Percentiles rank a stretch among this genome's conserved stretches.
Evolutionary conservation across 2,113 vertebrate species (phyloP).

Genomic region (Oreochromis tanganicae): DNA sequence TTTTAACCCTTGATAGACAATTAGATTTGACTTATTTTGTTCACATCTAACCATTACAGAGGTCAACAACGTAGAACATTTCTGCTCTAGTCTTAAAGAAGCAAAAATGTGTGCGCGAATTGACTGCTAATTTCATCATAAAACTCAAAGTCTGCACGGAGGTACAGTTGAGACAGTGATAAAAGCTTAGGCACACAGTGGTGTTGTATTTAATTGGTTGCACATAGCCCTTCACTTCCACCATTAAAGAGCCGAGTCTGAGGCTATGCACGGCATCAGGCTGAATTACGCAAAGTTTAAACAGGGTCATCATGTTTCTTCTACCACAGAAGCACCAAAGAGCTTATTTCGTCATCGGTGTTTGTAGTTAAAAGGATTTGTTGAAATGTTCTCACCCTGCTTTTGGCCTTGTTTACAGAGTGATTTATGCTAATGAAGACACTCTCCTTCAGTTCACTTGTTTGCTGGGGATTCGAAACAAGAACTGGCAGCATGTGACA

Average conservation of each 20-base stretch:
- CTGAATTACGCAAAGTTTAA: slow-evolving; percentile 15
- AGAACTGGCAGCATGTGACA: slow-evolving; percentile 26
- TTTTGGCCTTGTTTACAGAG: slow-evolving; percentile 25
- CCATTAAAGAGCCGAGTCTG: slow-evolving; percentile 30
- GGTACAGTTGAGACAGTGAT: slow-evolving; percentile 4
- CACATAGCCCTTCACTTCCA: slow-evolving; percentile 43
- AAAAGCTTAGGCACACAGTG: slow-evolving; percentile 10
- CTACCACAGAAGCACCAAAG: background rate
- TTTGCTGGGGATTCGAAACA: background rate
- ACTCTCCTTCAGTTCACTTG: background rate
- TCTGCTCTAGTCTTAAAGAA: background rate
- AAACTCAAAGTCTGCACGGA: background rate
- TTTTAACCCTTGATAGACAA: background rate
- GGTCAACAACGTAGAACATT: background rate
- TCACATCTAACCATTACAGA: no score
- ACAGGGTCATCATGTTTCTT: slow-evolving; percentile 14
- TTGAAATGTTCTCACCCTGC: background rate
- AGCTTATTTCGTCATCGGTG: slow-evolving; percentile 10
- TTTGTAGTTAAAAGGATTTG: slow-evolving; percentile 32
- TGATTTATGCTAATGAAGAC: slow-evolving; percentile 21
- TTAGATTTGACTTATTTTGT: background rate
- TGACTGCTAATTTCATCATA: slow-evolving; percentile 42
- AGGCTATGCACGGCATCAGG: slow-evolving; percentile 5
- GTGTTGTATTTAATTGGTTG: slow-evolving; percentile 49
- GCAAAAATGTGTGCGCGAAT: background rate